Base-by-base conservation (phyloP, 2,113 vertebrate genomes). In the Lethenteron camtschaticum region DNA sequence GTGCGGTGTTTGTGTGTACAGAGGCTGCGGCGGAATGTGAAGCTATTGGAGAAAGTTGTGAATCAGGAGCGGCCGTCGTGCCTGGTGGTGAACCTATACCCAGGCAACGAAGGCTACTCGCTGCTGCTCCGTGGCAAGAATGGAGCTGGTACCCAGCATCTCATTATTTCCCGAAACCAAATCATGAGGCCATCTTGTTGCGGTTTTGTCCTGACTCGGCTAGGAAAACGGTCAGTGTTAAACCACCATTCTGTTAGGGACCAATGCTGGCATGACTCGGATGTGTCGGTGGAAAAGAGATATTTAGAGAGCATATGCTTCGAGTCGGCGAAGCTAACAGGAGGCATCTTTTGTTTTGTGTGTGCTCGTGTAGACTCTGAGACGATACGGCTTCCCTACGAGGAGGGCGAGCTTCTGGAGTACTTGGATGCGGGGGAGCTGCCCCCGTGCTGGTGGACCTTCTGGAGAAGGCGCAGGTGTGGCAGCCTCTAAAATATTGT, bases 101-200 rank as follows among this genome's bases (percentile, higher is more conserved):
- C 90, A 12, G 94, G 92, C 79, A 99, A 95, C 70, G 92, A 99
- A 78, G 94, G 94, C 73, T 99, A 99, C 76, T 97, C 94, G 14
- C 80, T 99, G 76, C 96, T 97, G 92, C 92, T 99, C 76, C 85
- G 94, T 81, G 94, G 92, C 56, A 99, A 97, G 81, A 99, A 99
- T 81, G 94, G 94, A 75, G 96, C 94, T 77, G 94, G 94, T 96
- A 83, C 78, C 69, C 41, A 41, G 6, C 41, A 41, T 41, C 41
- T 41, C 41, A 41, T 6, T 41, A 7, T 41, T 41, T 41, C 41
- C 41, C 6, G 41, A 41, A 41, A 41, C 41, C 41, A 41, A 41
- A 41, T 41, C 4, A 41, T 41, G 41, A 41, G 41, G 41, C 41
- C 41, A 41, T 41, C 41, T 41, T 41, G 41, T 41, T 41, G 41